Base-by-base conservation (phyloP, 2,888 invertebrate genomes). In the Dolichomitus sp. region DNA sequence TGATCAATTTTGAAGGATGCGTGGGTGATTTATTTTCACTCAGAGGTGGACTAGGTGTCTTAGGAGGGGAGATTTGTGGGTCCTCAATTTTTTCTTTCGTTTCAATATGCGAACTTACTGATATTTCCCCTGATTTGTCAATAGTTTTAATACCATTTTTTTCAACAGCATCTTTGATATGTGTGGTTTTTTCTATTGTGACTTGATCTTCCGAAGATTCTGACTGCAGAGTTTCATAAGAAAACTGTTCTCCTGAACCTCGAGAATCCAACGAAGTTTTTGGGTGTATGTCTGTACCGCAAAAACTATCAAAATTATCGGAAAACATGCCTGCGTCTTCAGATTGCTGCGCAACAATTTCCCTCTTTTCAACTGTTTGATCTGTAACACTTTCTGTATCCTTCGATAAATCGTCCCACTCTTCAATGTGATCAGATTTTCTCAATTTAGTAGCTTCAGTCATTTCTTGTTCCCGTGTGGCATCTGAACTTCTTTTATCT, bases 221-320 rank as follows among this genome's bases (percentile, higher is more conserved):
- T 5, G 72, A 80, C 23, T 63, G 54, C n/a, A 81, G 33, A 17
- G 54, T 57, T 27, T 84, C 54, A 48, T 81, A 79, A 30, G 83
- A 65, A 40, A 83, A 59, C n/a, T 80, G 73, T 50, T 37, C 54
- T 6, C 75, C 50, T 0, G 66, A 61, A 42, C 6, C 59, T 14
- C 65, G 65, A 2, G 19, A 50, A 33, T 63, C 48, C 42, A 52
- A 1, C 9, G 73, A 65, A 45, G 42, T 59, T 5, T 65, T 69
- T 2, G 52, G 50, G 23, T 72, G 42, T 0, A 17, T 52, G 9
- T 61, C 57, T 1, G 69, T 70, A 30, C 63, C 68, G 45, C 70
- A 77, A 52, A 81, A 81, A 70, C 59, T 74, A 45, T 75, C 78
- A 33, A 81, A 81, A 63, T 84, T 81, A 59, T 84, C 84, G 9